These are phyloP conservation scores for Dipodomys merriami DNA, from an alignment of 2,113 vertebrate species.

Conservation along the genomic window DNA sequence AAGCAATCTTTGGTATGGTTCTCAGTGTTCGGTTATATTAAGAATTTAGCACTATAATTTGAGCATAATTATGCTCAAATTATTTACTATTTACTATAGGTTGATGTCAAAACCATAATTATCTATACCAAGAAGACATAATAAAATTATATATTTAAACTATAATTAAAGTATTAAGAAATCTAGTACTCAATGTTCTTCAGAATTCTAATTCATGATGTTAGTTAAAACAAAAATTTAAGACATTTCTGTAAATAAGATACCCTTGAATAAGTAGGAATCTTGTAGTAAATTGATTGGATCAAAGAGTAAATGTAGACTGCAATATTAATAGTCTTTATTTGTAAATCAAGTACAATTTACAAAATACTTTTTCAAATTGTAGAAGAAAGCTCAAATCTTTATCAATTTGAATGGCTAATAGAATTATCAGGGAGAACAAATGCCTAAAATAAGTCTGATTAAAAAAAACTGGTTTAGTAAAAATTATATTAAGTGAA, in stretches of 20 bases:
- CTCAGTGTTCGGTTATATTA: conserved; percentile 49
- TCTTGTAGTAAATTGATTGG: conserved; percentile 27
- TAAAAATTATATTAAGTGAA: no score
- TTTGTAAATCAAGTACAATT: conserved; percentile 27
- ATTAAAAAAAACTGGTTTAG: neutral
- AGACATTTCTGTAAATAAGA: conserved; percentile 13
- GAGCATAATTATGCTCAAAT: conserved; percentile 73
- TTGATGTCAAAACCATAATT: conserved; percentile 72
- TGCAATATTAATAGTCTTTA: conserved; percentile 22
- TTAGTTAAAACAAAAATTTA: conserved; percentile 72
- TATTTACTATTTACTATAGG: conserved; percentile 25
- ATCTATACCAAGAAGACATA: conserved; percentile 52
- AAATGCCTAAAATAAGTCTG: neutral
- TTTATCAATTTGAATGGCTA: conserved; percentile 22
- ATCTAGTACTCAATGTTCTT: conserved; percentile 53
- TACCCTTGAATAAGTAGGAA: neutral
- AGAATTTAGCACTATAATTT: conserved; percentile 72
- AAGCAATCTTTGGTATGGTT: conserved; percentile 69
- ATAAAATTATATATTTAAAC: conserved; percentile 74
- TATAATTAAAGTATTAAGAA: conserved; percentile 67
- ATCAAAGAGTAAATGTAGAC: neutral
- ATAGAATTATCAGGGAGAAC: neutral
- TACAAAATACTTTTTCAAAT: conserved; percentile 2
- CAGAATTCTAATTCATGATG: conserved; percentile 56
- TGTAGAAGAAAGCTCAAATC: conserved; percentile 27